Evolutionary conservation across 1,140 invertebrate genomes (phyloP).

Genomic region (Metaphire vulgaris): DNA sequence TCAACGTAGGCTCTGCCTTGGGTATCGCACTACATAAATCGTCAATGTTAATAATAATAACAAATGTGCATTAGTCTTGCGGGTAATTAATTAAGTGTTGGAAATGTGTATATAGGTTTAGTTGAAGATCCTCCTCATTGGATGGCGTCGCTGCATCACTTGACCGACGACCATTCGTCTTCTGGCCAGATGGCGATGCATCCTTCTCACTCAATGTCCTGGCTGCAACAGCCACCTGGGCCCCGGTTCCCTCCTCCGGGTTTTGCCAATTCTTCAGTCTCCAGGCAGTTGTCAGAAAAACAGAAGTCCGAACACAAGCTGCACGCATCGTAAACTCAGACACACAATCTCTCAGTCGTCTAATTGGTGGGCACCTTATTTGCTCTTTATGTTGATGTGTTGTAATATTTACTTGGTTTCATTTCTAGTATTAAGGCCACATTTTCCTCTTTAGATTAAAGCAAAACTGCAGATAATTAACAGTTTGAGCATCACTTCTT

Average conservation of each 20-base stretch:
- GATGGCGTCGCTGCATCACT: not conserved
- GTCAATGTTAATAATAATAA: too few species aligned
- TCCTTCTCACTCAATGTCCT: not conserved
- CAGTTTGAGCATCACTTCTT: too few species aligned
- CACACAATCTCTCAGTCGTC: not conserved
- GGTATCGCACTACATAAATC: too few species aligned
- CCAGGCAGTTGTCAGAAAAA: not conserved
- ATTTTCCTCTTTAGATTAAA: not conserved
- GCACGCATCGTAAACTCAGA: not conserved
- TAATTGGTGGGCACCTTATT: not conserved
- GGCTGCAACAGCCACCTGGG: not conserved
- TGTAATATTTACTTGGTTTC: too few species aligned
- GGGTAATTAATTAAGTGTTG: too few species aligned
- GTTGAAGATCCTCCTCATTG: not conserved
- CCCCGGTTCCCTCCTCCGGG: not conserved
- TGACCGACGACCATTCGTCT: not conserved
- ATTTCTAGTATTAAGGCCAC: too few species aligned
- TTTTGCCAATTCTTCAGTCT: not conserved
- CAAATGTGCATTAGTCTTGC: too few species aligned
- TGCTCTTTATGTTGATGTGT: not conserved
- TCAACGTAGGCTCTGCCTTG: too few species aligned
- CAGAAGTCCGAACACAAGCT: not conserved
- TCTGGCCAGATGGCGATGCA: not conserved
- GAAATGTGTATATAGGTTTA: not conserved
- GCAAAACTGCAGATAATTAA: not conserved